Evolutionary conservation across 2,797 vertebrate genomes (phyloP), one percentile per base, ranked within the genome.

Genomic region (Poeciliopsis turneri): DNA sequence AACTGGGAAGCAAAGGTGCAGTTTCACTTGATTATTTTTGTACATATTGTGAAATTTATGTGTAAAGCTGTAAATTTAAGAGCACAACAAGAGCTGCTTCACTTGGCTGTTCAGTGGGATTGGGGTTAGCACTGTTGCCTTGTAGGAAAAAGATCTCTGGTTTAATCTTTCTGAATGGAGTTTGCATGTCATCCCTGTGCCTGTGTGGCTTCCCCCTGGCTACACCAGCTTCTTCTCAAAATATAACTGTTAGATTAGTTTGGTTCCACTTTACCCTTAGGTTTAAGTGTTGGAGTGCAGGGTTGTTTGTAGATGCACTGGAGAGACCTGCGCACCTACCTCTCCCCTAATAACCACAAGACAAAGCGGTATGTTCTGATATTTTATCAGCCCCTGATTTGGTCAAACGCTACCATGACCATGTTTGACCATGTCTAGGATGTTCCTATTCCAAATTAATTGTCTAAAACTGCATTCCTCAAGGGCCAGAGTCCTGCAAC

Each of bases 21-120:
- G 77, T 82, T 74, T 76, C 41, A 66, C 85, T 84, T 78, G 64
- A 66, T 78, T 43, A 36, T 72, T 83, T 79, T 81, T 33, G 76
- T 82, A 64, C 71, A 68, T 41, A 57, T 43, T 7, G 39, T 25
- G 15, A 25, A 30, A 55, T 82, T 74, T 57, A 85, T 83, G 73
- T 43, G 25, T 72, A 76, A 23, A 69, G 76, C 69, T 78, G 70
- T 49, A 75, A 11, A 61, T 80, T 69, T 5, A 15, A 80, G 41
- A 77, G 74, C 79, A 79, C 84, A 79, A 64, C 72, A 41, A 18
- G 10, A 10, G 23, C 28, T 61, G 57, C 57, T 16, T 15, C 30
- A 70, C 39, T 2, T 43, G 23, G 23, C 23, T 69, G 39, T 1
- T 69, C 23, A 3, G 36, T n/a, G 39, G 68, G 5, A 5, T n/a